A percentile compares a stretch with the other conserved stretches of the same genome.
These are phyloP conservation scores for Dynastes tityus DNA, from an alignment of 2,888 invertebrate genomes.

Conservation along the genomic window DNA sequence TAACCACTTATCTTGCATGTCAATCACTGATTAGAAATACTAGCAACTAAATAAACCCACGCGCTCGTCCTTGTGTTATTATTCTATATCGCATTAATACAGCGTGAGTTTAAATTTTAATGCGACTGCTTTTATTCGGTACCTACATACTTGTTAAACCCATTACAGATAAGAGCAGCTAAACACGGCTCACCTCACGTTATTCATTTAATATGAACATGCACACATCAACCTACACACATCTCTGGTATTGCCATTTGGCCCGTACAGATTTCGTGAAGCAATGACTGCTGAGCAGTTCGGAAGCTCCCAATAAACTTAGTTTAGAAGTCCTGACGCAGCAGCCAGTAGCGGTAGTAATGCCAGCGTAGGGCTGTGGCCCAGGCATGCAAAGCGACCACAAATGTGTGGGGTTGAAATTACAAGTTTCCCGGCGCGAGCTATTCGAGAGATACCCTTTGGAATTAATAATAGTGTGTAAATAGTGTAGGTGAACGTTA, in stretches of 20 bases:
- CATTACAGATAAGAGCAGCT: not conserved
- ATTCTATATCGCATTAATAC: too few species aligned
- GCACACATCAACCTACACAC: conserved; percentile 15
- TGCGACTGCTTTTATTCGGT: too few species aligned
- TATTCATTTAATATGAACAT: conserved; percentile 36
- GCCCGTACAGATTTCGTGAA: conserved; percentile 48
- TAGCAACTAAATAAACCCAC: too few species aligned
- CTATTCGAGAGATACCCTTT: conserved; percentile 48
- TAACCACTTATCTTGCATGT: too few species aligned
- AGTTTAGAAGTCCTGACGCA: conserved; percentile 58
- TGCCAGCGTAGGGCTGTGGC: conserved; percentile 35
- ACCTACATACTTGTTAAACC: too few species aligned
- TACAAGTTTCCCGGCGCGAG: conserved; percentile 55
- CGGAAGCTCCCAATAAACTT: conserved; percentile 56
- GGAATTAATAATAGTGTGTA: conserved; percentile 60
- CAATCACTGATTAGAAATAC: too few species aligned
- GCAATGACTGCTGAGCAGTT: conserved; percentile 50
- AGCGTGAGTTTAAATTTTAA: too few species aligned
- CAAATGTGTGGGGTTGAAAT: conserved; percentile 58
- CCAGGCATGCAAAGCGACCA: conserved; percentile 57
- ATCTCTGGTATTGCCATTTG: conserved; percentile 26
- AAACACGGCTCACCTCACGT: conserved; percentile 7
- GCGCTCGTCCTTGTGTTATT: too few species aligned
- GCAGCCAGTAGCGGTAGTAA: conserved; percentile 47
- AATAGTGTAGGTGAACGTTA: conserved; percentile 58